Evolutionary conservation across 2,113 vertebrate genomes (phyloP).

Genomic region (Myotis brandtii): DNA sequence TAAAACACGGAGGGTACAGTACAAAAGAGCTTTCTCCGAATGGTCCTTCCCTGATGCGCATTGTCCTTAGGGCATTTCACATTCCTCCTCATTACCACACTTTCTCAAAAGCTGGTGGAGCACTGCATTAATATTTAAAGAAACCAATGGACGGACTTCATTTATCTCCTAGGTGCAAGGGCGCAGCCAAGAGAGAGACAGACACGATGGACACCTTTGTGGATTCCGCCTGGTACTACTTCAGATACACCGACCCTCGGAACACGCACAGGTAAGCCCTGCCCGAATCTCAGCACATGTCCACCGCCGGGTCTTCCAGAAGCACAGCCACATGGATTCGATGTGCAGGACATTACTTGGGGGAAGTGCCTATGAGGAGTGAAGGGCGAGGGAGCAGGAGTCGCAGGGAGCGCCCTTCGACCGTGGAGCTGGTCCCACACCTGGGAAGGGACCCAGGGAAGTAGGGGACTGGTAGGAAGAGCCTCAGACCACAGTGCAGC

Average conservation of each 20-base stretch:
- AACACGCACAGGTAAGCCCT: constrained; percentile 89
- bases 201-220: constrained; percentile 99
- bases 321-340: not conserved
- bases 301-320: not conserved
- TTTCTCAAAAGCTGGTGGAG: constrained; percentile 15
- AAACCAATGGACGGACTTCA: not conserved
- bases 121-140: not conserved
- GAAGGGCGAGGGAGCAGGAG: not conserved
- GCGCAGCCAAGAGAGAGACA: constrained; percentile 91
- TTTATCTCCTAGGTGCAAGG: constrained; percentile 89
- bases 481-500: not conserved
- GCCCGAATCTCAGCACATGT: accelerated
- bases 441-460: not conserved
- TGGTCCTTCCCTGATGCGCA: not conserved
- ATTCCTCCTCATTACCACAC: not conserved
- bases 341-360: too few species aligned
- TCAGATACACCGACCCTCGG: constrained; percentile 94
- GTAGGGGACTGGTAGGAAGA: not conserved
- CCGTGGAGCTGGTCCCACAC: accelerated
- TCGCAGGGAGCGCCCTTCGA: not conserved
- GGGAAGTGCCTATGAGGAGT: not conserved
- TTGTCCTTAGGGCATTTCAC: constrained; percentile 20
- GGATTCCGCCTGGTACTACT: constrained; percentile 97
- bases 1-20: not conserved
- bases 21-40: not conserved